Percentiles rank a stretch among this genome's conserved stretches.
Conservation (phyloP, 2,888 invertebrate genomes). For the Uloborus plumipes region DNA sequence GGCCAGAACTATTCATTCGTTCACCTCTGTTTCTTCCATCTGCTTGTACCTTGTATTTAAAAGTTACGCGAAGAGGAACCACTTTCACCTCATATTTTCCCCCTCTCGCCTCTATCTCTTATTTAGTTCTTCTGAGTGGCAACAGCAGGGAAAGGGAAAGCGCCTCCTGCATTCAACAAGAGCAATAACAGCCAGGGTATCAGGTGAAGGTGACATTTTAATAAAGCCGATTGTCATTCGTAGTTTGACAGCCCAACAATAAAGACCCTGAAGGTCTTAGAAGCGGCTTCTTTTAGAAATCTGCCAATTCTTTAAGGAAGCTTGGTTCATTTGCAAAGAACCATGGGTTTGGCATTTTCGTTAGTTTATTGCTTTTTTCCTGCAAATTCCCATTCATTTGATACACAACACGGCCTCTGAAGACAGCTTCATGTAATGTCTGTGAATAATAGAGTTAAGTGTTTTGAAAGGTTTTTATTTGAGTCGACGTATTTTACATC, state of each 20-base stretch:
- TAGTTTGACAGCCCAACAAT: conserved; percentile 52
- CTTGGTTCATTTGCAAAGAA: conserved; percentile 40
- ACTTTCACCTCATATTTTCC: background rate
- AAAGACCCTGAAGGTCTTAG: conserved; percentile 11
- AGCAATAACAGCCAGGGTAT: conserved; percentile 54
- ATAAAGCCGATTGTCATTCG: conserved; percentile 58
- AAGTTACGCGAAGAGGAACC: no score
- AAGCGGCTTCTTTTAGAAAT: conserved; percentile 10
- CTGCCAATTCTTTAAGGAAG: conserved; percentile 28
- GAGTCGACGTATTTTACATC: no score
- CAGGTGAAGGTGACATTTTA: conserved; percentile 58
- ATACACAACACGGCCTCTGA: no score
- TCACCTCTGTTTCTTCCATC: no score
- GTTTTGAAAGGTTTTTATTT: no score
- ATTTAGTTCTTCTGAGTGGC: conserved; percentile 45
- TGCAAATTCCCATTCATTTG: no score
- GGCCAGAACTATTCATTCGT: no score
- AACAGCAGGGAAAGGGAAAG: conserved; percentile 21
- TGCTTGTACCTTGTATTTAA: no score
- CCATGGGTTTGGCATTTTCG: background rate
- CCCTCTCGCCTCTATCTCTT: conserved; percentile 27
- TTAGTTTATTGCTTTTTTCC: no score
- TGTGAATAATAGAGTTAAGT: no score
- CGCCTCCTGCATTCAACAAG: conserved; percentile 30
- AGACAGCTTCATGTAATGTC: no score